A percentile compares a stretch with the other conserved stretches of the same genome.
These are phyloP conservation scores for Panagrolaimus sp. DNA, from an alignment of 1,140 invertebrate species.

Conservation along the genomic window DNA sequence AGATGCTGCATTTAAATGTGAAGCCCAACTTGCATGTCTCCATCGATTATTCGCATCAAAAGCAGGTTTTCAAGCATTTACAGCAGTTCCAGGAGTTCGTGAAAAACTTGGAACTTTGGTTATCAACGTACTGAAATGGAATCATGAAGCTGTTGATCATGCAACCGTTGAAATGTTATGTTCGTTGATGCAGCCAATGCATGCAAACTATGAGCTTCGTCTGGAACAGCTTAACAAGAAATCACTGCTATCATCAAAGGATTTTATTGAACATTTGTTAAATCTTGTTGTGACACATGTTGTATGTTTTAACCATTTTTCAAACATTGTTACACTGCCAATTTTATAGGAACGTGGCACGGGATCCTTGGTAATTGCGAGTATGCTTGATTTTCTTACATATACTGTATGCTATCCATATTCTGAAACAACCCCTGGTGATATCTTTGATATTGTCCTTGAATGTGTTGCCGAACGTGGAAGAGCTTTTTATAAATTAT, in stretches of 20 bases:
- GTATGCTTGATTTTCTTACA: slow-evolving; percentile 97
- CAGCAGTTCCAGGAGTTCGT: slow-evolving; percentile 78
- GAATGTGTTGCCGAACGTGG: slow-evolving; percentile 87
- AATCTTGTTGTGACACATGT: slow-evolving; percentile 93
- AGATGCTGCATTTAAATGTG: slow-evolving; percentile 66
- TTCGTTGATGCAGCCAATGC: slow-evolving; percentile 97
- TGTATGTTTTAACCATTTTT: slow-evolving; percentile 64
- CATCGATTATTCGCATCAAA: slow-evolving; percentile 88
- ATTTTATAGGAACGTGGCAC: slow-evolving; percentile 68
- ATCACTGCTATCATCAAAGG: slow-evolving; percentile 80
- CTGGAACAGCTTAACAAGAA: slow-evolving; percentile 97
- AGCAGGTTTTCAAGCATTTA: slow-evolving; percentile 92
- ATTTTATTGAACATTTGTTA: slow-evolving; percentile 84
- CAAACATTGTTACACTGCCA: background rate
- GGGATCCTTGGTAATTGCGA: slow-evolving; percentile 67
- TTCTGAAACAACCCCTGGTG: slow-evolving; percentile 95
- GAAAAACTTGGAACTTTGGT: slow-evolving; percentile 86
- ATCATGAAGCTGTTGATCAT: slow-evolving; percentile 83
- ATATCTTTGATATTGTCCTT: slow-evolving; percentile 87
- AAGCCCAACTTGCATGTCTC: slow-evolving; percentile 87
- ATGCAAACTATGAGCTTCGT: slow-evolving; percentile 82
- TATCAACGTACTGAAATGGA: slow-evolving; percentile 78
- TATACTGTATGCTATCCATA: slow-evolving; percentile 96
- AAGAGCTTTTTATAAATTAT: slow-evolving; percentile 81
- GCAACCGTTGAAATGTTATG: slow-evolving; percentile 93